phyloP scores from a whole-genome alignment of 2,797 vertebrate species.

The Etheostoma nigrum region DNA sequence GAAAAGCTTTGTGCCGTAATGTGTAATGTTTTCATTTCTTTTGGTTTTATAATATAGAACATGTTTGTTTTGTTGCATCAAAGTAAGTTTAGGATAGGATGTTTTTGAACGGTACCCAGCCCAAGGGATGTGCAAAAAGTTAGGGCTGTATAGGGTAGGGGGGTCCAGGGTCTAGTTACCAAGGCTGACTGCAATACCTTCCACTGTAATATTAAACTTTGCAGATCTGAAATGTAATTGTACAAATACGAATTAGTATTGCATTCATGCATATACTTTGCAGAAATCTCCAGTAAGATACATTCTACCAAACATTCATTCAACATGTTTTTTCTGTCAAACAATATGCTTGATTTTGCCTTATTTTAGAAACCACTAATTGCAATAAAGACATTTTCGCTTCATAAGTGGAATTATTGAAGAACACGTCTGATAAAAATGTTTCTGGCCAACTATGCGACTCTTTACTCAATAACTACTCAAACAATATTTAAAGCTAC shows the following conservation, averaged over 20 bases:
- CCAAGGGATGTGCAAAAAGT: too few species aligned
- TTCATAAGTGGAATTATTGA: neutral
- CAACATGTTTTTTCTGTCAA: neutral
- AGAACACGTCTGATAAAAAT: neutral
- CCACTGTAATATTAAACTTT: neutral
- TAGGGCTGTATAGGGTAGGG: too few species aligned
- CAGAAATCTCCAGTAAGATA: neutral
- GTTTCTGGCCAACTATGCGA: neutral
- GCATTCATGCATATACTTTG: constrained; percentile 4
- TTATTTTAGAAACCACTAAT: constrained; percentile 1
- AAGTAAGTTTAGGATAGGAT: too few species aligned
- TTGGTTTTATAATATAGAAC: too few species aligned
- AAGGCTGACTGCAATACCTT: neutral
- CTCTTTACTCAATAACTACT: neutral
- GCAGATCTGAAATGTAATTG: neutral
- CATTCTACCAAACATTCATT: neutral
- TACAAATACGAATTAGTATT: constrained; percentile 3
- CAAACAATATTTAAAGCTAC: neutral
- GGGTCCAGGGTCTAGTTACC: too few species aligned
- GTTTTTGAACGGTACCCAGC: too few species aligned
- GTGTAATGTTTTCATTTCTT: too few species aligned
- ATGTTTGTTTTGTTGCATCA: too few species aligned
- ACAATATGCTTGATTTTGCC: constrained; percentile 9
- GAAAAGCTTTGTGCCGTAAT: too few species aligned
- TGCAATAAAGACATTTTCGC: neutral